Evolutionary conservation across 2,113 vertebrate genomes (phyloP).

Genomic region (Circaetus cinerascens): DNA sequence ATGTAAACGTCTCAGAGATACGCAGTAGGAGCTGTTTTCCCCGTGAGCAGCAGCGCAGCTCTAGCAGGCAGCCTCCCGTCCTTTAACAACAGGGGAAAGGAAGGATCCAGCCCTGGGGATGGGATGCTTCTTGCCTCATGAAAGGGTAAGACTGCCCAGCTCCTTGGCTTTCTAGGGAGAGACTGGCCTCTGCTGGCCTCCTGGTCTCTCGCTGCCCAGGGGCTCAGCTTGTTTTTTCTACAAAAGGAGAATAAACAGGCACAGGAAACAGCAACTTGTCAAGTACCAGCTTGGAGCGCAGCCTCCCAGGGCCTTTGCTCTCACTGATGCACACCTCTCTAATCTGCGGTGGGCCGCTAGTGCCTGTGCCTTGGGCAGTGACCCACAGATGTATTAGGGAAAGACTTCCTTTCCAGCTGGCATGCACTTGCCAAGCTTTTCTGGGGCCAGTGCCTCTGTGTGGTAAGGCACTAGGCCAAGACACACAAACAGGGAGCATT

Average conservation of each 20-base stretch:
- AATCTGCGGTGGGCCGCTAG: not conserved
- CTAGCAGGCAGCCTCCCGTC: not conserved
- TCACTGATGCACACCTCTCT: not conserved
- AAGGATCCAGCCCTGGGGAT: not conserved
- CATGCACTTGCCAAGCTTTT: not conserved
- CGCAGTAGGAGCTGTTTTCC: not conserved
- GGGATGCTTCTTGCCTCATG: not conserved
- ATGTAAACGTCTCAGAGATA: accelerated
- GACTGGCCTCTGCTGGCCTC: not conserved
- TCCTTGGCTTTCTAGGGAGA: not conserved
- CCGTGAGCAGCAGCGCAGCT: accelerated
- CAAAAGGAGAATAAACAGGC: not conserved
- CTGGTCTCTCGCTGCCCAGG: not conserved
- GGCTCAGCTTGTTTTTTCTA: not conserved
- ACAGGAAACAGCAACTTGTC: not conserved
- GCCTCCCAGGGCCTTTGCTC: not conserved
- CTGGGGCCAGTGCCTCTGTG: not conserved
- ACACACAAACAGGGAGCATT: conserved; percentile 6
- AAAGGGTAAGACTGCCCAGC: not conserved
- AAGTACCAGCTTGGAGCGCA: not conserved
- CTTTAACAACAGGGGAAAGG: not conserved
- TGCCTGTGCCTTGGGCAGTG: not conserved
- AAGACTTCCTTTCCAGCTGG: conserved; percentile 12
- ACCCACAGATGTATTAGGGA: not conserved
- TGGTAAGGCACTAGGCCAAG: conserved; percentile 25